These are phyloP conservation scores for Hydrozoanthus tunicans DNA, from an alignment of 64 coral and sea anemone species.

Conservation along the genomic window DNA sequence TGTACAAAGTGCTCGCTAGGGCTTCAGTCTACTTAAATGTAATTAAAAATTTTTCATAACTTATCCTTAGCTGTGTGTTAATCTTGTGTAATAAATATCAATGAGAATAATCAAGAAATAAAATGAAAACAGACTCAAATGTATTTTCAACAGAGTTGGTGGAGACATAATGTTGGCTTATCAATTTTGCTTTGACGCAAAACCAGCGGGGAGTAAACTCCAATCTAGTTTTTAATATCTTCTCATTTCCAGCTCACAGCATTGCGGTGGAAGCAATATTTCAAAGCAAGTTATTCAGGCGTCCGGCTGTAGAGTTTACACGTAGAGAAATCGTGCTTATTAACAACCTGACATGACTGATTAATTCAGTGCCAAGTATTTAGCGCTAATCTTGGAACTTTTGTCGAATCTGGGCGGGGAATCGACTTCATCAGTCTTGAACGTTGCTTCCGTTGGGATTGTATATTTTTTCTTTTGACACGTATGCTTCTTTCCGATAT, in stretches of 20 bases:
- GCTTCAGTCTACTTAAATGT: too few species aligned
- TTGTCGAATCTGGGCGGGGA: background rate
- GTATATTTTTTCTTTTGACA: background rate
- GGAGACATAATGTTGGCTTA: constrained; percentile 35
- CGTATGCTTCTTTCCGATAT: too few species aligned
- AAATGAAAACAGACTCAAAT: background rate
- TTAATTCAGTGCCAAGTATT: background rate
- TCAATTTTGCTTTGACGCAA: constrained; percentile 21
- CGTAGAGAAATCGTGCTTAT: constrained; percentile 6
- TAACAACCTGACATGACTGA: constrained; percentile 5
- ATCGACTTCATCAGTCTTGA: background rate
- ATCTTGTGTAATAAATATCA: background rate
- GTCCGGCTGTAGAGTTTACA: background rate
- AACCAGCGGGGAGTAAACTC: constrained; percentile 30
- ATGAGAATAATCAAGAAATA: background rate
- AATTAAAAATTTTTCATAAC: background rate
- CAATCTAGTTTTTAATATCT: constrained; percentile 30
- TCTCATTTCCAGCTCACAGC: background rate
- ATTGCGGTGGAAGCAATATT: constrained; percentile 39
- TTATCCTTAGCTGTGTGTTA: background rate
- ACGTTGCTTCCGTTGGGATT: background rate
- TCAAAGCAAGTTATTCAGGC: constrained; percentile 11
- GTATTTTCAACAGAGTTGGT: background rate
- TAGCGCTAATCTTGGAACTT: background rate
- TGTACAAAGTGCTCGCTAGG: too few species aligned